A percentile compares a stretch with the other conserved stretches of the same genome.
Conservation (phyloP, 2,797 vertebrate species). For the Morus bassanus region DNA sequence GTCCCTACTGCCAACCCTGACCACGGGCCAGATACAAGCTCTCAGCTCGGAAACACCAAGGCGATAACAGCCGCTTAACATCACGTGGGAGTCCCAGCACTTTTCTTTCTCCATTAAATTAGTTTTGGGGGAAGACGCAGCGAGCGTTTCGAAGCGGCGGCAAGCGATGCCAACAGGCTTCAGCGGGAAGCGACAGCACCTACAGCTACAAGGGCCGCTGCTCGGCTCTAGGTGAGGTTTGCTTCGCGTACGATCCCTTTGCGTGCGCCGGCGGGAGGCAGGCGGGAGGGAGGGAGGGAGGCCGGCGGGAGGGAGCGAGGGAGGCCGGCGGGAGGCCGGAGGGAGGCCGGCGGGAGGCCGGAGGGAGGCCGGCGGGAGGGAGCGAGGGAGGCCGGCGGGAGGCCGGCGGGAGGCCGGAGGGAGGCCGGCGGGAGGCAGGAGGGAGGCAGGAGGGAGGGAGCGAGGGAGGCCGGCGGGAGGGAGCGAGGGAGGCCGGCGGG, state of each 20-base stretch:
- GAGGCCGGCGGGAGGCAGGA: no score
- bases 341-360: no score
- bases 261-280: rapidly evolving
- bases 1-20: neutral
- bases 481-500: no score
- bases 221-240: neutral
- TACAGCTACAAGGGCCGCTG: rapidly evolving
- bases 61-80: neutral
- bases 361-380: no score
- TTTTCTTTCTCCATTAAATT: neutral
- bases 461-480: no score
- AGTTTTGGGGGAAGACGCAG: neutral
- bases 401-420: no score
- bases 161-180: neutral
- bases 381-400: no score
- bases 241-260: rapidly evolving
- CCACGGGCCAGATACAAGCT: neutral
- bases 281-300: no score
- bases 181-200: neutral
- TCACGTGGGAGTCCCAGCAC: rapidly evolving
- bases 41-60: neutral
- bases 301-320: no score
- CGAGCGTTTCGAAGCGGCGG: rapidly evolving
- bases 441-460: no score
- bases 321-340: no score